Conservation (phyloP, 2,888 invertebrate genomes). For the Stenotaenia linearis region DNA sequence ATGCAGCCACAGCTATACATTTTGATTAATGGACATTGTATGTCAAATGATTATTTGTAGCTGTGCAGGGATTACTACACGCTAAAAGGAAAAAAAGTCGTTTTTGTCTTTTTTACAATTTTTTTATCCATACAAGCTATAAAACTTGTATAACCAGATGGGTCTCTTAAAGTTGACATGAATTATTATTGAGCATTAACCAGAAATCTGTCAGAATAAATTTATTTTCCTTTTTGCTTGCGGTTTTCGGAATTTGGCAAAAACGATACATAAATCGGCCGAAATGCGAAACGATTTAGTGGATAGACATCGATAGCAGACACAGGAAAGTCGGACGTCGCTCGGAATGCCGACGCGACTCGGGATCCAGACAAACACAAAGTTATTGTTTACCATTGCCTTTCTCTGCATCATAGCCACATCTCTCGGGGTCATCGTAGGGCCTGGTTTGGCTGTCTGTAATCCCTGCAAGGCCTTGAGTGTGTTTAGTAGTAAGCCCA, state of each 20-base stretch:
- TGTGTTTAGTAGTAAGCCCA: constrained; percentile 74
- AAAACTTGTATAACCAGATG: constrained; percentile 15
- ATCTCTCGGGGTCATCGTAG: constrained; percentile 26
- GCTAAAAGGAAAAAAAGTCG: background rate
- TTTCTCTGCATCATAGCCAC: constrained; percentile 29
- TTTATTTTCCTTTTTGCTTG: background rate
- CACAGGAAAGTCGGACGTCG: no score
- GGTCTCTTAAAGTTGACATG: background rate
- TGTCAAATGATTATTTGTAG: constrained; percentile 2
- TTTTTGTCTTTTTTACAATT: background rate
- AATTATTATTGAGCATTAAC: background rate
- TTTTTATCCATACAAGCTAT: background rate
- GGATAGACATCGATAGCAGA: no score
- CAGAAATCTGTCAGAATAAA: background rate
- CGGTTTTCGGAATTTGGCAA: no score
- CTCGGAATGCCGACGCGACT: no score
- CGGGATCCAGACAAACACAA: no score
- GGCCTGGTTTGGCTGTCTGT: constrained; percentile 35
- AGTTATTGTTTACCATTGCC: constrained; percentile 34
- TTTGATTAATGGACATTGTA: constrained; percentile 11
- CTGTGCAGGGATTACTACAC: background rate
- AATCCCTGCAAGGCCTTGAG: constrained; percentile 68
- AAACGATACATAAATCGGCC: no score
- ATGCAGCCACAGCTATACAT: background rate
- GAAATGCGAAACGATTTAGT: no score